Base-by-base conservation (phyloP, 2,113 vertebrate species). In the Pygoscelis adeliae region DNA sequence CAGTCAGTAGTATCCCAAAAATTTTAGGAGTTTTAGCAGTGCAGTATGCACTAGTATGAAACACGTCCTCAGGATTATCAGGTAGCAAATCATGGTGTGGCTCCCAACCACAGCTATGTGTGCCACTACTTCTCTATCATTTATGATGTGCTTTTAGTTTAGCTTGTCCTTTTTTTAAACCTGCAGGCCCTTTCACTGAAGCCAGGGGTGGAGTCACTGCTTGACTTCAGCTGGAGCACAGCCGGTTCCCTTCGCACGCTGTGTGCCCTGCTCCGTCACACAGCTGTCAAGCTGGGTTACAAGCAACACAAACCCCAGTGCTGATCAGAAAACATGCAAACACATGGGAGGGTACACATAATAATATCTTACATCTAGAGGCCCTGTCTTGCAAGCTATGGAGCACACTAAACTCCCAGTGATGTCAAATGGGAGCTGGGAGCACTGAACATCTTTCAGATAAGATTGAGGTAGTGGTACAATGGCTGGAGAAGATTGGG, bases 31-130 rank as follows among this genome's bases (percentile, higher is more conserved):
- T 81, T 93, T 69, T 69, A 84, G 87, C 32, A 18, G 11, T 76
- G 97, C 67, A 70, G 65, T 93, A 93, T 47, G 55, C 30, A 65
- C 32, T 49, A 15, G 0, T 25, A 70, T 59, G 69, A 93, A 89
- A 56, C 40, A 65, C 0, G 5, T 42, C 62, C 70, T 95, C 8
- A 70, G 47, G 63, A 74, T 85, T 72, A 85, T 56, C 47, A 50
- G 34, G 52, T 52, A 56, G 32, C 13, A 73, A 82, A 58, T 47
- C 56, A 70, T 14, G 81, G 72, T 70, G 91, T 83, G 94, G 93
- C 81, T 98, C 97, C 89, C 97, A 98, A 86, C 69, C 71, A 82
- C 86, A 92, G 82, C 78, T 78, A 62, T 44, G 18, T 34, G 92
- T 93, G 82, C 93, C 94, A 93, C 44, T 83, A 67, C 62, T 73